Evolutionary conservation across 2,888 invertebrate genomes (phyloP).

Genomic region (Latrodectus elegans): DNA sequence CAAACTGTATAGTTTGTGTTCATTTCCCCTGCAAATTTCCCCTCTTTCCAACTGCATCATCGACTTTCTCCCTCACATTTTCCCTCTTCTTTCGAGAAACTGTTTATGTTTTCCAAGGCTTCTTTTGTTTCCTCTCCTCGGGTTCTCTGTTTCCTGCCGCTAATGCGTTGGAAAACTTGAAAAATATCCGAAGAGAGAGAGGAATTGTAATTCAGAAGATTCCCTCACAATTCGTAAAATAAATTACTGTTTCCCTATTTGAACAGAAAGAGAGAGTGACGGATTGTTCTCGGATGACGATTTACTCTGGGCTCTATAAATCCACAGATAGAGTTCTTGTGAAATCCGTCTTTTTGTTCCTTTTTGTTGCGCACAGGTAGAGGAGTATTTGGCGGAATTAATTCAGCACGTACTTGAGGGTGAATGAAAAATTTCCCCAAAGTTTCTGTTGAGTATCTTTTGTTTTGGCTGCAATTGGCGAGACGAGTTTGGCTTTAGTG

Average conservation of each 20-base stretch:
- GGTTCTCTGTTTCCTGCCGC: conserved; percentile 8
- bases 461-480: no score
- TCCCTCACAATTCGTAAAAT: conserved; percentile 34
- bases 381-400: not conserved
- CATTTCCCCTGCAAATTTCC: not conserved
- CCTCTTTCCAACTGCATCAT: conserved; percentile 4
- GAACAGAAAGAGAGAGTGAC: conserved; percentile 25
- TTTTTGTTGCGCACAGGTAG: not conserved
- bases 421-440: no score
- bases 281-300: not conserved
- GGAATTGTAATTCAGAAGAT: conserved; percentile 51
- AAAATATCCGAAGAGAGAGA: conserved; percentile 31
- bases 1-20: conserved; percentile 22
- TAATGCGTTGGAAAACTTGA: conserved; percentile 38
- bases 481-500: not conserved
- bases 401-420: not conserved
- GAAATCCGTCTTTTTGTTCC: not conserved
- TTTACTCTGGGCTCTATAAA: not conserved
- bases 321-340: not conserved
- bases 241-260: conserved; percentile 46
- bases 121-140: not conserved
- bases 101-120: not conserved
- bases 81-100: not conserved
- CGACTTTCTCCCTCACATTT: not conserved
- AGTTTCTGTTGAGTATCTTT: no score